These are phyloP conservation scores for Ailuropoda melanoleuca DNA, from an alignment of 2,113 vertebrate genomes.

Conservation along the genomic window DNA sequence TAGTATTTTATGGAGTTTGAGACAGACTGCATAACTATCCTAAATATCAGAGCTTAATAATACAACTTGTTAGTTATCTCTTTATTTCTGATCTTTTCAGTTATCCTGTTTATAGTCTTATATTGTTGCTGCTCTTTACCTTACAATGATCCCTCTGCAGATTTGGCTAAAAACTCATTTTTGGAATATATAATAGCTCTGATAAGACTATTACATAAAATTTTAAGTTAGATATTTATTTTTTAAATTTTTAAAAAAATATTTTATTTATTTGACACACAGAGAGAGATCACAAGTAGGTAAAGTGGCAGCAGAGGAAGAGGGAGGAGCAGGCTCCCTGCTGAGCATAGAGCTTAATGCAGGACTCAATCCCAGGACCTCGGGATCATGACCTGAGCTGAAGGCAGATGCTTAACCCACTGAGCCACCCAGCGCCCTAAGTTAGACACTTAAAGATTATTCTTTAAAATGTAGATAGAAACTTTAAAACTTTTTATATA, in stretches of 20 bases:
- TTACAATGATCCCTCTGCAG: neutral
- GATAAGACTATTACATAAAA: neutral
- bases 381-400: too few species aligned
- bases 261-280: too few species aligned
- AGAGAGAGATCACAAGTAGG: too few species aligned
- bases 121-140: neutral
- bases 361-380: too few species aligned
- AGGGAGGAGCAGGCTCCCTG: too few species aligned
- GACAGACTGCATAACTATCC: neutral
- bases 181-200: neutral
- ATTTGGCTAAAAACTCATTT: neutral
- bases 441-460: neutral
- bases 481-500: neutral
- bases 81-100: neutral
- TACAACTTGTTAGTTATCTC: neutral
- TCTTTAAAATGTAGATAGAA: neutral
- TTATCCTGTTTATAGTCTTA: neutral
- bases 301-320: too few species aligned
- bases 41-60: neutral
- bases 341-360: too few species aligned
- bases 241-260: too few species aligned
- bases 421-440: neutral
- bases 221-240: constrained; percentile 20
- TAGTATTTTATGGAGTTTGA: neutral
- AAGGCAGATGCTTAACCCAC: too few species aligned